A percentile compares a stretch with the other conserved stretches of the same genome.
Evolutionary conservation across 2,797 vertebrate genomes (phyloP).

Genomic region (Urophycis tenuis): DNA sequence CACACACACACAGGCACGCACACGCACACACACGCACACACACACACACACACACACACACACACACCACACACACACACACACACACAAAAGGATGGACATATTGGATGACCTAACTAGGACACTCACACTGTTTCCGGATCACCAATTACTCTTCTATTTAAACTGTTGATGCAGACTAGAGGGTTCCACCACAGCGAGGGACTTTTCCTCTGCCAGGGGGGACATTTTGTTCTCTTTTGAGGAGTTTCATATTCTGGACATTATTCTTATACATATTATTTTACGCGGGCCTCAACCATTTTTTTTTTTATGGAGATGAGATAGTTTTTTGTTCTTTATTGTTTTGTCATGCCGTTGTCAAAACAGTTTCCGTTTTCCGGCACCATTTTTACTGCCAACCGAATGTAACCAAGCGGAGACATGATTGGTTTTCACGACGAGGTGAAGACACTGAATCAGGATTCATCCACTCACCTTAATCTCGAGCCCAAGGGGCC

Average conservation of each 20-base stretch:
- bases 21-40: slow-evolving; percentile 7
- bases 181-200: background rate
- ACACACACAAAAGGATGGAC: background rate
- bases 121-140: background rate
- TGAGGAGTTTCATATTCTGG: no score
- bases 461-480: background rate
- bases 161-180: background rate
- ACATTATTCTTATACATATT: no score
- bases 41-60: slow-evolving; percentile 24
- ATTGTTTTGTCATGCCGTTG: background rate
- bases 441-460: background rate
- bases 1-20: slow-evolving; percentile 15
- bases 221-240: no score
- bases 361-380: background rate
- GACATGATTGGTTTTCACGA: background rate
- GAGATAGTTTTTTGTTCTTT: background rate
- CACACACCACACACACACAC: slow-evolving; percentile 2
- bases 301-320: no score
- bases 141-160: background rate
- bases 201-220: background rate
- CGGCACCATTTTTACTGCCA: background rate
- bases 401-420: background rate
- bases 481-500: background rate
- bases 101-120: background rate
- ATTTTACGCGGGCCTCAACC: no score